Conservation (phyloP, 2,888 invertebrate species). For the Poecilobothrus nobilitatus region DNA sequence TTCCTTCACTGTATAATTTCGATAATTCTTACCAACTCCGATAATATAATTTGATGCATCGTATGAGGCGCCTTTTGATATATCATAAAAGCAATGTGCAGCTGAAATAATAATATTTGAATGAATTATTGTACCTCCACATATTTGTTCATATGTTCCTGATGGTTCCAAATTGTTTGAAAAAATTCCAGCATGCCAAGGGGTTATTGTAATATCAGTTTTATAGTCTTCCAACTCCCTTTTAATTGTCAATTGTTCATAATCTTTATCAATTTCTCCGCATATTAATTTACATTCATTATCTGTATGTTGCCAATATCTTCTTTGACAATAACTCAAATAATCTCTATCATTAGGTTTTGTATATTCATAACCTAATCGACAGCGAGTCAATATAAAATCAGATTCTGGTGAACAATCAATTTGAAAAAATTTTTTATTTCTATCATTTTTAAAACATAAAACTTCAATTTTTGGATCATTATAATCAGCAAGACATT, state of each 20-base stretch:
- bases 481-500: too few species aligned
- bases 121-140: constrained; percentile 22
- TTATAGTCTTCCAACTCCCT: constrained; percentile 18
- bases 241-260: background rate
- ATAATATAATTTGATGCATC: constrained; percentile 19
- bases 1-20: constrained; percentile 15
- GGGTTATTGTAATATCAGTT: constrained; percentile 24
- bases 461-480: too few species aligned
- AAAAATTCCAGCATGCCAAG: constrained; percentile 34
- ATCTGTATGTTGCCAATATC: too few species aligned
- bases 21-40: constrained; percentile 24
- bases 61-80: background rate
- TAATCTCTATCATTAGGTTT: too few species aligned
- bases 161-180: constrained; percentile 10
- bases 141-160: background rate
- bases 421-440: too few species aligned
- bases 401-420: too few species aligned
- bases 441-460: too few species aligned
- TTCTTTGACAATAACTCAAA: too few species aligned
- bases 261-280: too few species aligned
- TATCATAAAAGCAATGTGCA: constrained; percentile 29
- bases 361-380: too few species aligned
- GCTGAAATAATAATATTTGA: constrained; percentile 29
- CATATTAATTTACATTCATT: too few species aligned
- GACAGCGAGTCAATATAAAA: too few species aligned